Base-by-base conservation (phyloP, 2,888 invertebrate genomes). In the Nasonovia ribisnigri region DNA sequence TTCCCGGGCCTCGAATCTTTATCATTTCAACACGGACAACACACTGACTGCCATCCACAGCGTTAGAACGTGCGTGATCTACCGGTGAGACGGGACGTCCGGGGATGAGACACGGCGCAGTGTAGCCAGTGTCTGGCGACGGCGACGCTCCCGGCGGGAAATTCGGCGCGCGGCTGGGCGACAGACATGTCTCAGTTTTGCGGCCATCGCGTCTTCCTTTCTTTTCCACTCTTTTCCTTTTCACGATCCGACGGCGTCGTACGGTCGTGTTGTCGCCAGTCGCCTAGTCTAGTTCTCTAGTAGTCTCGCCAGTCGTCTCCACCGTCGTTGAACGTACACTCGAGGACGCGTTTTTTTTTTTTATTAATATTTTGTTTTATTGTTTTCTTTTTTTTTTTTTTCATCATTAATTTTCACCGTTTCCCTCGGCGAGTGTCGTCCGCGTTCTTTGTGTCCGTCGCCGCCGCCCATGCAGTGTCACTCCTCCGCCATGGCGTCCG, bases 171-270 rank as follows among this genome's bases (percentile, higher is more conserved):
- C 42, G 29, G 3, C 16, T 3, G 8, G 3, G 24, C 20, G 86
- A 87, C 60, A 13, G 26, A 51, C 90, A 26, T 93, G 93, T 1
- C 29, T n/a, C 3, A 3, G 42, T 93, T 93, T 60, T 93, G 93
- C 93, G 93, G 90, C 93, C 93, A 93, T 93, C 90, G 90, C 90
- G 90, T 93, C 90, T 90, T 90, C 90, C 86, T 93, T 90, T 86
- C 86, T 93, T 93, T 92, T 92, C 51, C 67, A 51, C 88, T 43
- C 88, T 86, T 90, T 93, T 42, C 84, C 93, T 67, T 93, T 90
- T 67, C 57, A 67, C 90, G 90, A 43, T 93, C 87, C 90, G 90
- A 67, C 86, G 48, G 90, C 60, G 90, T 67, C 36, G 77, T 87
- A 67, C 93, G 93, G 90, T 90, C 86, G 90, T 90, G 86, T 93